Percentiles rank a stretch among this genome's conserved stretches.
phyloP scores from a whole-genome alignment of 2,113 vertebrate species.

The Protobothrops mucrosquamatus region DNA sequence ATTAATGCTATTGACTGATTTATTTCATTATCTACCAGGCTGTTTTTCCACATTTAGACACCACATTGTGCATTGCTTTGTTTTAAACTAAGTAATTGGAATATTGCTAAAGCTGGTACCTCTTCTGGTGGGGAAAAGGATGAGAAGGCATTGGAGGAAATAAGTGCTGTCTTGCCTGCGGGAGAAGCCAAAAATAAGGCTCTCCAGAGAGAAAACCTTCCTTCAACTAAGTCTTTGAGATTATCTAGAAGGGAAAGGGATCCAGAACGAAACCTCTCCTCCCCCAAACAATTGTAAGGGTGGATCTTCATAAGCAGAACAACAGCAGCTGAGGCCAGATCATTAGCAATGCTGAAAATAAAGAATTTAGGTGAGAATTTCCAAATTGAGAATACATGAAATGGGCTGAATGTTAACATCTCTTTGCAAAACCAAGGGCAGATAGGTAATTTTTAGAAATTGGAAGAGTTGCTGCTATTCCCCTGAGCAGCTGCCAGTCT shows the following conservation, averaged over 20 bases:
- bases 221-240: background rate
- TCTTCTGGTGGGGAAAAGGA: background rate
- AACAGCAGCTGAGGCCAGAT: background rate
- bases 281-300: background rate
- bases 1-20: slow-evolving; percentile 68
- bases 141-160: background rate
- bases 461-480: background rate
- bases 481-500: background rate
- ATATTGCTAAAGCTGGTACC: background rate
- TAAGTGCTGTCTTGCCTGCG: background rate
- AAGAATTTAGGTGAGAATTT: background rate
- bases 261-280: background rate
- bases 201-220: background rate
- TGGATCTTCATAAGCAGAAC: background rate
- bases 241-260: background rate
- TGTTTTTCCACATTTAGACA: slow-evolving; percentile 38
- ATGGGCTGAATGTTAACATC: background rate
- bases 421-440: background rate
- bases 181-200: background rate
- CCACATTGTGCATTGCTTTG: slow-evolving; percentile 29
- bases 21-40: slow-evolving; percentile 64
- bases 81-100: slow-evolving; percentile 25
- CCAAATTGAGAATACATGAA: background rate
- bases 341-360: background rate
- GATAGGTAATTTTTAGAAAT: background rate